Evolutionary conservation across 2,113 vertebrate genomes (phyloP).

Genomic region (Hippocampus barbouri): DNA sequence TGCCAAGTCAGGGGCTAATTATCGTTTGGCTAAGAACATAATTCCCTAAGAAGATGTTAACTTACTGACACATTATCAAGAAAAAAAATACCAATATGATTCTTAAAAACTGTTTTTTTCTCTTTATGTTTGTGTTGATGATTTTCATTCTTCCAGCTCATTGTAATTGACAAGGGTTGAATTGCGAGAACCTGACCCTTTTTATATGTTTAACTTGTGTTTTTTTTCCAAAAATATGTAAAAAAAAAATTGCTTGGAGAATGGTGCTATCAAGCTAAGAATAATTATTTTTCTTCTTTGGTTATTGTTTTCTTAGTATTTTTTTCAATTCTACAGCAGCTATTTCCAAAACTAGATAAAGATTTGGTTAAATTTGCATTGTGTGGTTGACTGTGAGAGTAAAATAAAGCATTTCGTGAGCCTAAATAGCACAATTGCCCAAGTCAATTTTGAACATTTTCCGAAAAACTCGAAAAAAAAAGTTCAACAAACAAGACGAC

Average conservation of each 20-base stretch:
- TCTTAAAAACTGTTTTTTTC: neutral
- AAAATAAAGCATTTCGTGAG: too few species aligned
- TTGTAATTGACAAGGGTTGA: neutral
- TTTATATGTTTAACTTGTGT: neutral
- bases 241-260: neutral
- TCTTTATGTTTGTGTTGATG: neutral
- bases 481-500: neutral
- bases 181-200: neutral
- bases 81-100: neutral
- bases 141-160: neutral
- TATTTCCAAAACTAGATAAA: too few species aligned
- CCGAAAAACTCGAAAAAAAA: too few species aligned
- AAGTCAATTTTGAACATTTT: too few species aligned
- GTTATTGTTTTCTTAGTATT: too few species aligned
- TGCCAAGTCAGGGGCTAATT: neutral
- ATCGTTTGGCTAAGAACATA: neutral
- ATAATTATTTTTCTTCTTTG: too few species aligned
- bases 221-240: neutral
- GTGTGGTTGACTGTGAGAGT: too few species aligned
- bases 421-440: too few species aligned
- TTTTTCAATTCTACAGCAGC: too few species aligned
- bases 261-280: neutral
- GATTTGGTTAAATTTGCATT: too few species aligned
- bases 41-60: neutral
- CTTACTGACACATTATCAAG: neutral